Conservation (phyloP, 1,140 invertebrate genomes). For the Hylaeus volcanicus region DNA sequence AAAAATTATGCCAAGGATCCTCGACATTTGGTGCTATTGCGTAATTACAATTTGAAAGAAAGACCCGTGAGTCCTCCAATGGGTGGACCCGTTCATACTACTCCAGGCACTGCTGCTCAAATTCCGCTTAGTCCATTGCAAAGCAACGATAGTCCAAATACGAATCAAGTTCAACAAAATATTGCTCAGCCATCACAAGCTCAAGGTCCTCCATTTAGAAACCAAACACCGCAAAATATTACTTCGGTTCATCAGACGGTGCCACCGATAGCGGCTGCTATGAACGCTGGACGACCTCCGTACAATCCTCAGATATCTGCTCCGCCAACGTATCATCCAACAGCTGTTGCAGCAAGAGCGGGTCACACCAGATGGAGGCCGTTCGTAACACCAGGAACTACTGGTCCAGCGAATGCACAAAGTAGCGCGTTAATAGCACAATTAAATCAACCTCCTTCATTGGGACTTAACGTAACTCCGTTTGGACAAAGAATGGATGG, state of each 20-base stretch:
- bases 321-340: constrained; percentile 81
- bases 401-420: constrained; percentile 76
- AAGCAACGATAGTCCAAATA: constrained; percentile 82
- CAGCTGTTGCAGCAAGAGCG: constrained; percentile 66
- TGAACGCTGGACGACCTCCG: constrained; percentile 68
- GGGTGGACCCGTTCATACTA: constrained; percentile 70
- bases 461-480: constrained; percentile 80
- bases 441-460: constrained; percentile 83
- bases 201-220: constrained; percentile 72
- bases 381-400: constrained; percentile 72
- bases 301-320: constrained; percentile 80
- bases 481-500: constrained; percentile 81
- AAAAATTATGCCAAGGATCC: constrained; percentile 96
- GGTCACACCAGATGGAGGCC: constrained; percentile 75
- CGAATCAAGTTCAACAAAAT: constrained; percentile 75
- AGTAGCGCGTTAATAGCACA: constrained; percentile 86
- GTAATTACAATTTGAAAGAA: constrained; percentile 87
- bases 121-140: constrained; percentile 82
- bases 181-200: constrained; percentile 72
- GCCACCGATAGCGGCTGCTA: constrained; percentile 69
- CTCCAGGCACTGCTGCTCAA: constrained; percentile 71
- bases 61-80: constrained; percentile 87
- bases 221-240: constrained; percentile 76
- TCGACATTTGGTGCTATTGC: constrained; percentile 89
- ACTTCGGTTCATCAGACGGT: constrained; percentile 73